A percentile compares a stretch with the other conserved stretches of the same genome.
Evolutionary conservation across 2,113 vertebrate species (phyloP).

Genomic region (Orientallactaga bullata): DNA sequence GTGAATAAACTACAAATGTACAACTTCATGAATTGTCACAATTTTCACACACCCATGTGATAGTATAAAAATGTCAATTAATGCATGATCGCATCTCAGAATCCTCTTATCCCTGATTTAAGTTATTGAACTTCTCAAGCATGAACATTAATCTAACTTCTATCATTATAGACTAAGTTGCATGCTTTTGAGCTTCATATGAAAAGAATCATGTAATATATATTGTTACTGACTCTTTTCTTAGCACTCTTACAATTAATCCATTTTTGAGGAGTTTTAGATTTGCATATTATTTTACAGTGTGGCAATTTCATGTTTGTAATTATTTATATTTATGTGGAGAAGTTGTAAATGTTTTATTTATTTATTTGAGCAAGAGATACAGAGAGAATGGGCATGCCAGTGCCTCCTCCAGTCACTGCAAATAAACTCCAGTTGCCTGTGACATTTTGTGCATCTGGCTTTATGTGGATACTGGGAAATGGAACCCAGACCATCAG

Average conservation of each 20-base stretch:
- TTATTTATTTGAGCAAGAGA: too few relatives aligned
- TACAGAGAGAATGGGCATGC: too few relatives aligned
- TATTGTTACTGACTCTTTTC: not conserved
- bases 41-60: not conserved
- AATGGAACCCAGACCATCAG: too few relatives aligned
- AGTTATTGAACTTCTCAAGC: not conserved
- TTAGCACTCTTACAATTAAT: not conserved
- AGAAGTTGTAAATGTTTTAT: too few relatives aligned
- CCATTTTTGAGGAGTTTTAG: not conserved
- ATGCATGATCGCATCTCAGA: not conserved
- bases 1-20: not conserved
- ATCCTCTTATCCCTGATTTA: not conserved
- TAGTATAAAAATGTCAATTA: not conserved
- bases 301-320: not conserved
- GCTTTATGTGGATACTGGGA: too few relatives aligned
- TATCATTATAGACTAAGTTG: not conserved
- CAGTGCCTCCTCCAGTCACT: too few relatives aligned
- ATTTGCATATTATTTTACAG: not conserved
- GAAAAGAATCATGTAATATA: not conserved
- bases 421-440: too few relatives aligned
- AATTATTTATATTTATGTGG: too few relatives aligned
- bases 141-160: not conserved
- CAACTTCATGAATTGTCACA: not conserved
- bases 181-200: not conserved
- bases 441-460: too few relatives aligned